Evolutionary conservation across 2,113 vertebrate species (phyloP), one percentile per base, ranked within the genome.

Genomic region (Cephalopholis sonnerati): DNA sequence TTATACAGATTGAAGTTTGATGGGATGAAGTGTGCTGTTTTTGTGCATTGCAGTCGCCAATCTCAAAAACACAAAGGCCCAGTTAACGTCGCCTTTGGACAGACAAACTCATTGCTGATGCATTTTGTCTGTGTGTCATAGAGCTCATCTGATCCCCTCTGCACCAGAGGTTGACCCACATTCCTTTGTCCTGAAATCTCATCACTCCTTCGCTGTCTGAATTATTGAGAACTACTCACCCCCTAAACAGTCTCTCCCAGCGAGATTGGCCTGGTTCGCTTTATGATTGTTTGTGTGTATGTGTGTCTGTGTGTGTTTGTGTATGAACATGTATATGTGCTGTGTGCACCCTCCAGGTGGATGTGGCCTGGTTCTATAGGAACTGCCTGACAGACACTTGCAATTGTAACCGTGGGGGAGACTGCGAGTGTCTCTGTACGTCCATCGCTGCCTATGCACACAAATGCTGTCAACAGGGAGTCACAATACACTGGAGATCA

Each of bases 311-410:
- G 81, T 87, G 50, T 82, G 50, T 83, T 46, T 80, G 58, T 67
- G 25, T 72, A 25, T 62, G 58, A 64, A 29, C 24, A 22, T 50
- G 54, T 75, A 5, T 51, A 11, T 15, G 25, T 87, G 36, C 9
- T 74, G 24, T 85, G 54, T 2, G 0, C 74, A 2, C 81, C 63
- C 74, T 71, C 54, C 84, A 99, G 98, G 97, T 99, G 75, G 98
- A 99, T 83, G 98, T 99, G 89, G 97, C 98, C 89, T 99, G 97
- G 95, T 99, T 99, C 94, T 97, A 98, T 87, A 98, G 97, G 93
- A 99, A 99, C 76, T 99, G 98, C 81, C 96, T 99, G 77, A 98
- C 98, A 70, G 98, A 99, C 81, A 99, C 98, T 0, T 99, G 98
- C 85, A 98, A 98, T 88, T 99, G 99, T 92, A 97, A 99, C 78